A percentile compares a stretch with the other conserved stretches of the same genome.
Conservation (phyloP, 2,797 vertebrate species). For the Rhinogobio ventralis region DNA sequence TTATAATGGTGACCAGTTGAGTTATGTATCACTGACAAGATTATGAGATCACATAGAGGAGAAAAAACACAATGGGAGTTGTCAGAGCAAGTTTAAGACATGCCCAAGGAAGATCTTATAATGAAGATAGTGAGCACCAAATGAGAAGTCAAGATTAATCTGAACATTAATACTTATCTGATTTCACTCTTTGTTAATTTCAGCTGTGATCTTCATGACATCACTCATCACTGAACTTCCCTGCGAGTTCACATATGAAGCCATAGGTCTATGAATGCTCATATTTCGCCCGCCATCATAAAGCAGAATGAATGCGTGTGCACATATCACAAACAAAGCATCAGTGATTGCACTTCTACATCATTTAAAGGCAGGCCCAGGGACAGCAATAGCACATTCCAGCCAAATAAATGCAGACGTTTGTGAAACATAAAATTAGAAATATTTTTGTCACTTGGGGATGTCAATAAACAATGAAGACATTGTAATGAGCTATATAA, state of each 20-base stretch:
- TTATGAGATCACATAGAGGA: background rate
- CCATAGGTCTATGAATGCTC: slow-evolving; percentile 59
- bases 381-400: slow-evolving; percentile 70
- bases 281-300: slow-evolving; percentile 49
- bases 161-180: background rate
- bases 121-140: background rate
- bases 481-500: slow-evolving; percentile 73
- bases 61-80: background rate
- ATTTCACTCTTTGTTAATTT: slow-evolving; percentile 6
- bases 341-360: slow-evolving; percentile 62
- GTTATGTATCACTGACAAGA: background rate
- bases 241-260: slow-evolving; percentile 11
- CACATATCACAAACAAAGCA: slow-evolving; percentile 62
- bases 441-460: slow-evolving; percentile 59
- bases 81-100: background rate
- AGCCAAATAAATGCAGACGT: slow-evolving; percentile 71
- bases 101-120: background rate
- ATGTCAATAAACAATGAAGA: slow-evolving; percentile 68
- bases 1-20: background rate
- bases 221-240: background rate
- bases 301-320: slow-evolving; percentile 67
- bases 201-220: slow-evolving; percentile 1
- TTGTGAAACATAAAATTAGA: slow-evolving; percentile 64
- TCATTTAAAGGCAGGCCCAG: slow-evolving; percentile 59
- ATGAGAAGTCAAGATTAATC: background rate